These are phyloP conservation scores for Nestor notabilis DNA, from an alignment of 2,113 vertebrate genomes.

Conservation along the genomic window DNA sequence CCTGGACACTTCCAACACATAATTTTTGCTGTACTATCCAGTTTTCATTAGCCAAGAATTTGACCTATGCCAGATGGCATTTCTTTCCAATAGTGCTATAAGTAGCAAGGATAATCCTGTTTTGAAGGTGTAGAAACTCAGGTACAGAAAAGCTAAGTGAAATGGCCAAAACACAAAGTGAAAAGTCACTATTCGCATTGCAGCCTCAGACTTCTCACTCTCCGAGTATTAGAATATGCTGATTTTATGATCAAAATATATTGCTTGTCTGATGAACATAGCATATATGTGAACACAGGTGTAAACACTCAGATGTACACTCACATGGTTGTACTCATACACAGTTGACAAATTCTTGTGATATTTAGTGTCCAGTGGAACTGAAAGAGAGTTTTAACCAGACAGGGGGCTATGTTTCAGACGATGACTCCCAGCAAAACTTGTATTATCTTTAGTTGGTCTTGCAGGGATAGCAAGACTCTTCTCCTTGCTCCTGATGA, in stretches of 20 bases:
- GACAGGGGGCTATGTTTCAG: neutral
- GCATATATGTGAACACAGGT: too few relatives aligned
- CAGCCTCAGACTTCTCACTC: neutral
- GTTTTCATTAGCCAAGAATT: neutral
- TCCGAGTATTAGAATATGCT: neutral
- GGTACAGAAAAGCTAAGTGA: neutral
- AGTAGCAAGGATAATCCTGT: neutral
- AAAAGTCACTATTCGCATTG: accelerated
- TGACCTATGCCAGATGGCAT: neutral
- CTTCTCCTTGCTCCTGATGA: slow-evolving; percentile 19
- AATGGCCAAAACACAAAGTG: accelerated
- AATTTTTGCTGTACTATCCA: neutral
- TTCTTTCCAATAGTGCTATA: neutral
- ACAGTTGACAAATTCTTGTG: neutral
- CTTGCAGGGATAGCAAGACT: neutral
- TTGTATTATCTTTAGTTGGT: neutral
- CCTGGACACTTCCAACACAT: neutral
- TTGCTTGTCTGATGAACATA: neutral
- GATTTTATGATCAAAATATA: neutral
- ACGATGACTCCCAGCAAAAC: neutral
- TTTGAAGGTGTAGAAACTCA: neutral
- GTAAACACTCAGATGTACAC: neutral
- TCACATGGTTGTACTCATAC: neutral
- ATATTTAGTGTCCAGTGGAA: neutral
- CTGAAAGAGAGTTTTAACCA: neutral